Conservation (phyloP, 2,797 vertebrate genomes). For the Gobio occitaniae region DNA sequence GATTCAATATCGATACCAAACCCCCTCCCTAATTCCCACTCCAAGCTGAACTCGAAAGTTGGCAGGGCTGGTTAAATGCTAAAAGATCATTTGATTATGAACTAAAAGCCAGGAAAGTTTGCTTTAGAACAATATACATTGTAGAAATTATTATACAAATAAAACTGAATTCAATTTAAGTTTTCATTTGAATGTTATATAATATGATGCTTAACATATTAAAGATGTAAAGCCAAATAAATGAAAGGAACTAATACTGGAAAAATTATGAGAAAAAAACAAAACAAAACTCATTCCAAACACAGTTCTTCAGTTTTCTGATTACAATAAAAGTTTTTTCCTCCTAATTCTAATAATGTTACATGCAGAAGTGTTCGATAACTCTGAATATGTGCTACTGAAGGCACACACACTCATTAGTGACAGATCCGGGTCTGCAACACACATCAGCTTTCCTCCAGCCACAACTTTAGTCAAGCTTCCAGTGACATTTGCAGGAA, state of each 20-base stretch:
- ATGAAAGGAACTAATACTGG: neutral
- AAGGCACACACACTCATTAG: slow-evolving; percentile 6
- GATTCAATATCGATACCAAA: neutral
- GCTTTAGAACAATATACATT: neutral
- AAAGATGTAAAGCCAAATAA: neutral
- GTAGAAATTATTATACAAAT: neutral
- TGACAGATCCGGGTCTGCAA: slow-evolving; percentile 7
- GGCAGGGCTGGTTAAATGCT: neutral
- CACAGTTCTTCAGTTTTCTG: neutral
- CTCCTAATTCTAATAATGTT: neutral
- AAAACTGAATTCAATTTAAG: neutral
- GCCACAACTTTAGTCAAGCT: neutral
- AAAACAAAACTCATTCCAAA: neutral
- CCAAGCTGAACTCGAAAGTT: neutral
- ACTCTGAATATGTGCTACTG: neutral
- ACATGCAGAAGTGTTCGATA: neutral
- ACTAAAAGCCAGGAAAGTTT: neutral
- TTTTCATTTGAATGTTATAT: neutral
- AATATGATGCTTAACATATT: neutral
- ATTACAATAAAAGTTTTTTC: neutral
- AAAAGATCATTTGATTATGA: neutral
- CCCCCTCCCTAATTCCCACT: neutral
- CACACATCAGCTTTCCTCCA: slow-evolving; percentile 8
- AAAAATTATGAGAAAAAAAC: neutral
- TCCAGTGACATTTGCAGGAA: neutral